phyloP scores from a whole-genome alignment of 2,888 invertebrate species.

The Ennomos quercinarius region DNA sequence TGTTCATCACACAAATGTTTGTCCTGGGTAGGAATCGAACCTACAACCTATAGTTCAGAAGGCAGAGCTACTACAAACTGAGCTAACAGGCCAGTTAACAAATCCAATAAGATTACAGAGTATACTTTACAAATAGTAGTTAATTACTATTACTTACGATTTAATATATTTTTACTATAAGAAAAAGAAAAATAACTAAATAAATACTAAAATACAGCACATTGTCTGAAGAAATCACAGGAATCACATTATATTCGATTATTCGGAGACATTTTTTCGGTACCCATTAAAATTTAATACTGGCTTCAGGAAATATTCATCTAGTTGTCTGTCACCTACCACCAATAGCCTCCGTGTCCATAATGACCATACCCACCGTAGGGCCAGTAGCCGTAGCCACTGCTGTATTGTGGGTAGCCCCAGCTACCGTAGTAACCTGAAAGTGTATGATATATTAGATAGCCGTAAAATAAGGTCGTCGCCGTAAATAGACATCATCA shows the following conservation, averaged over 20 bases:
- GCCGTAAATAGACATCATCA: too few species aligned
- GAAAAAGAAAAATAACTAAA: conserved; percentile 7
- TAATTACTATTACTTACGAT: neutral
- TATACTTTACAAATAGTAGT: neutral
- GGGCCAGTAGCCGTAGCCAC: conserved; percentile 49
- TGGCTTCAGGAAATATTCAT: neutral
- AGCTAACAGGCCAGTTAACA: too few species aligned
- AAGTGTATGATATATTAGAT: neutral
- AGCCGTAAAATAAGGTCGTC: too few species aligned
- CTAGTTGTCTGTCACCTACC: conserved; percentile 39
- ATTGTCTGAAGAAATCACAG: conserved; percentile 29
- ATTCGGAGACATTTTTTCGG: neutral
- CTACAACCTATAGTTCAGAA: too few species aligned
- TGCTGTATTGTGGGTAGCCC: conserved; percentile 43
- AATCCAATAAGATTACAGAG: neutral
- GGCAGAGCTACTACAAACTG: too few species aligned
- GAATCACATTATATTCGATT: neutral
- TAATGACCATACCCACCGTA: conserved; percentile 47
- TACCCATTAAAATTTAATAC: conserved; percentile 4
- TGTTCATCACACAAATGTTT: too few species aligned
- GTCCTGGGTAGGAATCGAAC: too few species aligned
- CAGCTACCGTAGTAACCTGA: conserved; percentile 39
- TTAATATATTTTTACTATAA: conserved; percentile 2
- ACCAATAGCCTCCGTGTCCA: conserved; percentile 50
- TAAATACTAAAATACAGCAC: conserved; percentile 34